Base-by-base conservation (phyloP, 2,113 vertebrate species). In the Alouatta palliata region DNA sequence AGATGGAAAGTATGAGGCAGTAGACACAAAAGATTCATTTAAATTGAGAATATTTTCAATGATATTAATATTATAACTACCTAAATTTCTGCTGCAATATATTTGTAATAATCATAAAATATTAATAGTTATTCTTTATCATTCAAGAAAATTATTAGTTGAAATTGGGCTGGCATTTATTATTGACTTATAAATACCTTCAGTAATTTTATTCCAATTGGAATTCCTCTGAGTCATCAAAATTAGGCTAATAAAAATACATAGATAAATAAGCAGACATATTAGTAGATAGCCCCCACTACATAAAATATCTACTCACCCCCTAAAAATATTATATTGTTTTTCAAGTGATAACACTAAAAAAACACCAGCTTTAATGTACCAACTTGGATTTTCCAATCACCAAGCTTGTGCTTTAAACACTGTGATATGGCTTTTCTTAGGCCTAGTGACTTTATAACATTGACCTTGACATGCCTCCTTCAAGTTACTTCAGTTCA, bases 161-260 rank as follows among this genome's bases (percentile, higher is more conserved):
- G 12, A 43, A 92, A 73, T 61, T 73, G 3, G 10, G 52, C 27
- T 54, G 10, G 30, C 4, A n/a, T 49, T 90, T 86, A 1, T 64
- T 30, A 40, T 4, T n/a, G 16, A 37, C 21, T 81, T 87, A 86
- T 45, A 58, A 96, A 71, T 52, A 54, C 6, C 71, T 76, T 37
- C 30, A 40, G 20, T 64, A 82, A 49, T 37, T 94, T 90, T 86
- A 71, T 52, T 83, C 82, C 71, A 87, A 61, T 49, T 76, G 61
- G 8, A 89, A 88, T 95, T 56, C 45, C 19, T 83, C 23, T 47
- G 21, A 68, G 30, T 58, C 32, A 68, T 19, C 70, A 68, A 87
- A 75, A 20, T 66, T 35, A 87, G 13, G 2, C 70, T 47, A 73
- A 58, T n/a, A 43, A 77, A 91, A 84, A 37, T 85, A 7, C 3